Evolutionary conservation across 1,140 invertebrate species (phyloP).

Genomic region (Archegozetes longisetosus): DNA sequence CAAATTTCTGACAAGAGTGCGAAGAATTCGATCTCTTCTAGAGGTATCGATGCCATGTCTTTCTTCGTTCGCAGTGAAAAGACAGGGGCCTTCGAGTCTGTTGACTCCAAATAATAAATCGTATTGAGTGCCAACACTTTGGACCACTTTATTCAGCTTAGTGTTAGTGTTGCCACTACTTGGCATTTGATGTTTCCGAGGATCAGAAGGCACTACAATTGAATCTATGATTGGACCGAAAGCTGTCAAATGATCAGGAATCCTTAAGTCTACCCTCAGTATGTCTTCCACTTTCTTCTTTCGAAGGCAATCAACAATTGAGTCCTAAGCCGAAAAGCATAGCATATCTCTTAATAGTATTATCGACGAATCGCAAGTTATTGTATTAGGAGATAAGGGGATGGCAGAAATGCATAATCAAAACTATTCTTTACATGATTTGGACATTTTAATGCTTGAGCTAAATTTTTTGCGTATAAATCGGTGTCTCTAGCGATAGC

Average conservation of each 20-base stretch:
- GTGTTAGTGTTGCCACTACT: conserved; percentile 11
- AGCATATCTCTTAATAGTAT: too few species aligned
- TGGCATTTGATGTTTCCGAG: conserved; percentile 22
- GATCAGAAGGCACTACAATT: conserved; percentile 66
- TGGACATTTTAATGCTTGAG: conserved; percentile 68
- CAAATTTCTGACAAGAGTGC: conserved; percentile 65
- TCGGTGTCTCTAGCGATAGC: conserved; percentile 72
- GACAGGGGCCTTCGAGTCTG: conserved; percentile 70
- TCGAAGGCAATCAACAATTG: conserved; percentile 54
- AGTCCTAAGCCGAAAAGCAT: too few species aligned
- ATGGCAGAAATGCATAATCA: too few species aligned
- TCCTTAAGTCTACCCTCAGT: conserved; percentile 51
- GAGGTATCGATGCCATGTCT: conserved; percentile 68
- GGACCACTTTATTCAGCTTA: neutral
- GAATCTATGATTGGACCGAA: conserved; percentile 83
- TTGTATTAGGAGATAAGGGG: too few species aligned
- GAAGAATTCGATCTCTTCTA: conserved; percentile 70
- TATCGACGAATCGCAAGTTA: too few species aligned
- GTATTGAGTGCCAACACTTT: conserved; percentile 32
- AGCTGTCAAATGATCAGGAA: conserved; percentile 54
- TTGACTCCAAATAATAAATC: conserved; percentile 91
- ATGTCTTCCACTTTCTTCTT: conserved; percentile 58
- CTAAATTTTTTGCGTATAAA: conserved; percentile 66
- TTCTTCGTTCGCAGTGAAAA: conserved; percentile 74
- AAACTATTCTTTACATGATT: conserved; percentile 6